phyloP scores from a whole-genome alignment of 1,140 invertebrate genomes.

The Macrostomum lignano region DNA sequence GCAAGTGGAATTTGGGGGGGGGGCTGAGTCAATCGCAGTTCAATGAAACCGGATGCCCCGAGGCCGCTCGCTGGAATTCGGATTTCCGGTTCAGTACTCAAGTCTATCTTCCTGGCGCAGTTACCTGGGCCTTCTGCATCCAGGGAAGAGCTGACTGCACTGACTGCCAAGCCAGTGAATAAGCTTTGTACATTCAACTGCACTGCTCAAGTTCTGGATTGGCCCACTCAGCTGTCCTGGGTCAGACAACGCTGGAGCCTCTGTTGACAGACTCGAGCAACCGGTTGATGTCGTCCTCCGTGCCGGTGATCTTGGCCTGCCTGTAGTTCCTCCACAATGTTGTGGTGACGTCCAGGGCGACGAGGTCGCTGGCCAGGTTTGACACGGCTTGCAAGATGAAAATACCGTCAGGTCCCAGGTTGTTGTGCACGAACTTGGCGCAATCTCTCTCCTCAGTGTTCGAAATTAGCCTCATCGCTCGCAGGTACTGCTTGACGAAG shows the following conservation, averaged over 20 bases:
- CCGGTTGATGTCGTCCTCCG: constrained; percentile 5
- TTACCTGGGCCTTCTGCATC: too few species aligned
- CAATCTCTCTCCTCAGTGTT: constrained; percentile 8
- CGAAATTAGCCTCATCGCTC: constrained; percentile 10
- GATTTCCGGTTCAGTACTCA: too few species aligned
- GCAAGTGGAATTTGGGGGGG: too few species aligned
- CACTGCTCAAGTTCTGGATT: too few species aligned
- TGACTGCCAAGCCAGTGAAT: too few species aligned
- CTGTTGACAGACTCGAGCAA: constrained; percentile 2
- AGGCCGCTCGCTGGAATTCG: too few species aligned
- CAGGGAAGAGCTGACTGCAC: too few species aligned
- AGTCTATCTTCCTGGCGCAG: too few species aligned
- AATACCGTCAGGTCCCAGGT: constrained; percentile 9
- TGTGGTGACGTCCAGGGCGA: constrained; percentile 8
- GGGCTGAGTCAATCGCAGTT: too few species aligned
- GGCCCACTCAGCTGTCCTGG: too few species aligned
- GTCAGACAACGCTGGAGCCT: constrained; percentile 3
- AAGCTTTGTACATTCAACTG: too few species aligned
- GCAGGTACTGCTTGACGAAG: constrained; percentile 25
- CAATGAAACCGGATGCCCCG: too few species aligned
- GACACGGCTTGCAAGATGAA: constrained; percentile 10
- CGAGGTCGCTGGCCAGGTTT: constrained; percentile 10
- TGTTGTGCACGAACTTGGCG: constrained; percentile 4
- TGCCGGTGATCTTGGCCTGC: constrained; percentile 6
- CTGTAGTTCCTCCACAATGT: constrained; percentile 6